Percentiles rank a stretch among this genome's conserved stretches.
Conservation (phyloP, 2,113 vertebrate genomes). For the Ophthalmolycus amberensis region DNA sequence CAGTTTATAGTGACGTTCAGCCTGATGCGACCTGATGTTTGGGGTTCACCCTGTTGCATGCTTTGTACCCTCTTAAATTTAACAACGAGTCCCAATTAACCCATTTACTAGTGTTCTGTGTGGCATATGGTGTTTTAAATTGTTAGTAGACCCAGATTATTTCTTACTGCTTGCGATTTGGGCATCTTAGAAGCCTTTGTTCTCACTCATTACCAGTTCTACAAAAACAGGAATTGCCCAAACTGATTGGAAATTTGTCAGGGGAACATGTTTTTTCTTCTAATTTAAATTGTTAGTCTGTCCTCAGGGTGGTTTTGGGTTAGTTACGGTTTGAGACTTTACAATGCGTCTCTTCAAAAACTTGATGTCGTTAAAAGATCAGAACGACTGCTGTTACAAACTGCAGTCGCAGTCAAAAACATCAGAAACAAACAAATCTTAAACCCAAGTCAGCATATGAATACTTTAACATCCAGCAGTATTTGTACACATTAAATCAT, state of each 20-base stretch:
- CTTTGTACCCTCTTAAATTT: conserved; percentile 8
- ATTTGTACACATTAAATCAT: conserved; percentile 7
- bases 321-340: background rate
- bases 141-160: conserved; percentile 9
- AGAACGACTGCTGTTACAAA: background rate
- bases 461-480: conserved; percentile 12
- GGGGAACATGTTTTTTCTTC: background rate
- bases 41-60: conserved; percentile 31
- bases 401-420: background rate
- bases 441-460: background rate
- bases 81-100: conserved; percentile 17
- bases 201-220: background rate
- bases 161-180: conserved; percentile 3
- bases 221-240: background rate
- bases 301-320: background rate
- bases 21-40: conserved; percentile 30
- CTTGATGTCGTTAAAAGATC: background rate
- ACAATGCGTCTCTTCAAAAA: background rate
- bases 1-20: conserved; percentile 28
- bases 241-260: background rate
- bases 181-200: background rate
- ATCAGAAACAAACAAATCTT: background rate
- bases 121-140: conserved; percentile 24
- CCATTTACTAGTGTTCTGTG: conserved; percentile 15
- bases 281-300: background rate